These are phyloP conservation scores for Thymelicus acteon DNA, from an alignment of 2,888 invertebrate species.

Conservation along the genomic window DNA sequence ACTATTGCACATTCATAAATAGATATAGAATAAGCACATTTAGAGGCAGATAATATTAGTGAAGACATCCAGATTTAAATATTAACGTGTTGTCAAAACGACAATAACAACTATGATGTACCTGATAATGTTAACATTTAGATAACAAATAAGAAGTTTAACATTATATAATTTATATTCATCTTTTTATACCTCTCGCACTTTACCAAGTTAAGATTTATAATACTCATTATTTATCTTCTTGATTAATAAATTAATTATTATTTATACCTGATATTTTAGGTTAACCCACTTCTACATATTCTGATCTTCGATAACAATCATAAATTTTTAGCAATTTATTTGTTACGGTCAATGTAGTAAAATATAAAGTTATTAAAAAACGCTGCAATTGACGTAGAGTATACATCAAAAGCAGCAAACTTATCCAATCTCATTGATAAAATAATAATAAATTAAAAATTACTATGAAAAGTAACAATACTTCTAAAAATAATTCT, in stretches of 20 bases:
- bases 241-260: background rate
- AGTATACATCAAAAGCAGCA: too few relatives aligned
- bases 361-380: background rate
- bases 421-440: too few relatives aligned
- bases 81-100: slow-evolving; percentile 35
- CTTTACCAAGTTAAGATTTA: background rate
- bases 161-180: background rate
- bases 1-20: slow-evolving; percentile 36
- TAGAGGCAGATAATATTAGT: slow-evolving; percentile 60
- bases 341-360: background rate
- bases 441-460: too few relatives aligned
- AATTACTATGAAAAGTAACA: too few relatives aligned
- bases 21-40: slow-evolving; percentile 64
- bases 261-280: background rate
- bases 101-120: slow-evolving; percentile 26
- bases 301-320: background rate
- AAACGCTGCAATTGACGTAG: too few relatives aligned
- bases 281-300: slow-evolving; percentile 3
- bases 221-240: background rate
- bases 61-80: slow-evolving; percentile 35
- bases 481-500: too few relatives aligned
- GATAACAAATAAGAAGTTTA: background rate
- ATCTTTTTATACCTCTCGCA: slow-evolving; percentile 9
- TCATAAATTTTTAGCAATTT: slow-evolving; percentile 1
- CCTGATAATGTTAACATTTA: slow-evolving; percentile 18